Conservation (phyloP, 1,140 invertebrate genomes). For the Orchesella cincta region DNA sequence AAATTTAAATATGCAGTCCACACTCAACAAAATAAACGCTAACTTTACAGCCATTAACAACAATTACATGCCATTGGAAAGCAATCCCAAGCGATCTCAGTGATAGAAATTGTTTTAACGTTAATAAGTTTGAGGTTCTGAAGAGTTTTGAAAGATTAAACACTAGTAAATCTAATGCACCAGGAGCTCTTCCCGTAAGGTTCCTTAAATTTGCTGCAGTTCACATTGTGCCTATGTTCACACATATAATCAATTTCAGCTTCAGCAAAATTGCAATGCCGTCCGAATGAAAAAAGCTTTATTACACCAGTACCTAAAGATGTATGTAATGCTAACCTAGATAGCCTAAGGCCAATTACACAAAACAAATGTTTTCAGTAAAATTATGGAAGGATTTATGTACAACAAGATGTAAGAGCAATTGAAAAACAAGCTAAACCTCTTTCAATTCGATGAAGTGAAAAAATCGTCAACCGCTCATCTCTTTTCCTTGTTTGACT, state of each 20-base stretch:
- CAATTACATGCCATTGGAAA: too few relatives aligned
- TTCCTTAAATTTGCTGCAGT: background rate
- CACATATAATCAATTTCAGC: background rate
- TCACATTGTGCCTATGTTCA: background rate
- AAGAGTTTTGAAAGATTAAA: background rate
- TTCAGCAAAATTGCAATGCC: background rate
- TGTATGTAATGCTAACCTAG: background rate
- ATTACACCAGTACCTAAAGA: background rate
- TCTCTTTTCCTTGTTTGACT: background rate
- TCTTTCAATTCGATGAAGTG: background rate
- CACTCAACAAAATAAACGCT: too few relatives aligned
- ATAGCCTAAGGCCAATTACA: slow-evolving; percentile 20
- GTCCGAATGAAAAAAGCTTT: background rate
- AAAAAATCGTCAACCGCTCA: background rate
- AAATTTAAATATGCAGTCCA: too few relatives aligned
- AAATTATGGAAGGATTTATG: slow-evolving; percentile 26
- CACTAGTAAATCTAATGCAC: background rate
- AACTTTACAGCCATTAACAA: too few relatives aligned
- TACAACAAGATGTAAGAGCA: slow-evolving; percentile 25
- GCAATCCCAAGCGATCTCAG: too few relatives aligned
- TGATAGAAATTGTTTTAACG: background rate
- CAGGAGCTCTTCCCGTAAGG: background rate
- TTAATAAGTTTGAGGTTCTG: background rate
- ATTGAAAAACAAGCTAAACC: background rate
- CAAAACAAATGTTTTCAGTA: slow-evolving; percentile 19